Conservation (phyloP, 2,797 vertebrate species). For the Sparus aurata region DNA sequence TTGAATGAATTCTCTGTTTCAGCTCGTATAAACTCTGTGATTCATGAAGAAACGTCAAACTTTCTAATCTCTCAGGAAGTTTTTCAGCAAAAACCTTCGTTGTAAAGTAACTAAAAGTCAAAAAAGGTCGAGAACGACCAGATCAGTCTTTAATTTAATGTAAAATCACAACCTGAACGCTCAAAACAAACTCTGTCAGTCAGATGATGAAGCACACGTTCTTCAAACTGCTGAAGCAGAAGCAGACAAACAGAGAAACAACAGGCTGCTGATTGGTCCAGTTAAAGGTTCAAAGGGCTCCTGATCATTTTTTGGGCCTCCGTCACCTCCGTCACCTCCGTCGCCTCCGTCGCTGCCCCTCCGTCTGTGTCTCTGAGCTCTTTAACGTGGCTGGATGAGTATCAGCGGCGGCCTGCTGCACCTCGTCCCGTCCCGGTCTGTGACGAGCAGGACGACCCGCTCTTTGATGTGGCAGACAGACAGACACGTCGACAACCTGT, state of each 20-base stretch:
- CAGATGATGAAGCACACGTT: too few species aligned
- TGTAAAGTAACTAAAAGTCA: too few species aligned
- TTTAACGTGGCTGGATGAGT: conserved; percentile 1
- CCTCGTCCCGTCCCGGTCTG: conserved; percentile 33
- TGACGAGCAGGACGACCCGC: conserved; percentile 20
- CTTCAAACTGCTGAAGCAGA: background rate
- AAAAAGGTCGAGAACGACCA: too few species aligned
- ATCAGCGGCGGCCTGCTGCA: conserved; percentile 34
- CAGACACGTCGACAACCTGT: background rate
- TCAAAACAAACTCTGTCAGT: too few species aligned
- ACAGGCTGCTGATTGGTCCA: conserved; percentile 29
- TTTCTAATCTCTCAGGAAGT: too few species aligned
- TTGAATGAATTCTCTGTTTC: too few species aligned
- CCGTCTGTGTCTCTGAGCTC: background rate
- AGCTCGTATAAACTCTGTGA: too few species aligned
- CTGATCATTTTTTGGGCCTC: conserved; percentile 51
- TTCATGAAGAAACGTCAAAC: too few species aligned
- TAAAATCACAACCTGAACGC: too few species aligned
- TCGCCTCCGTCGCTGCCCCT: conserved; percentile 14
- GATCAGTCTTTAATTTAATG: too few species aligned
- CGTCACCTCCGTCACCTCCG: conserved; percentile 35
- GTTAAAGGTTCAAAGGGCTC: conserved; percentile 58
- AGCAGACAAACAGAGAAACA: background rate
- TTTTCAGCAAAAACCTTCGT: too few species aligned
- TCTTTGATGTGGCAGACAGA: conserved; percentile 62